A percentile compares a stretch with the other conserved stretches of the same genome.
phyloP scores from a whole-genome alignment of 2,113 vertebrate genomes.

The Istiophorus platypterus region DNA sequence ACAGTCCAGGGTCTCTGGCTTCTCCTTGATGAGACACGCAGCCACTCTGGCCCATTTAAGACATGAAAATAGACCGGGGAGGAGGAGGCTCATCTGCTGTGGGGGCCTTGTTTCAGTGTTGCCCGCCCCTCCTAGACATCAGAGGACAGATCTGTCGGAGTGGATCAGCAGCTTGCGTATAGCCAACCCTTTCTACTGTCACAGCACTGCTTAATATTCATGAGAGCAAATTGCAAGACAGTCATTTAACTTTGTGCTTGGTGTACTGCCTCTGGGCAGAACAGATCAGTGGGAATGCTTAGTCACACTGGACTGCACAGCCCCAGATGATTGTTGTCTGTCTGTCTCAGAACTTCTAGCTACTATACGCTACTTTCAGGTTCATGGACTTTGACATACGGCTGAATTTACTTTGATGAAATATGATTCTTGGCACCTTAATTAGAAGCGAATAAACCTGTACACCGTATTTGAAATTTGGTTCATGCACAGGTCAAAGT shows the following conservation, averaged over 20 bases:
- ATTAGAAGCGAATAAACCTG: slow-evolving; percentile 17
- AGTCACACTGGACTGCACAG: slow-evolving; percentile 70
- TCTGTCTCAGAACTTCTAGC: slow-evolving; percentile 35
- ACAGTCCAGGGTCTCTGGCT: slow-evolving; percentile 67
- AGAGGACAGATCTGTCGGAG: slow-evolving; percentile 84
- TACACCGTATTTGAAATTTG: slow-evolving; percentile 33
- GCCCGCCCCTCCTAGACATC: slow-evolving; percentile 79
- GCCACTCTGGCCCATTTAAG: slow-evolving; percentile 81
- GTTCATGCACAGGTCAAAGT: slow-evolving; percentile 48
- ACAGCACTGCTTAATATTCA: slow-evolving; percentile 87
- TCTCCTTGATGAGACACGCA: slow-evolving; percentile 78
- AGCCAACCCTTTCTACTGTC: slow-evolving; percentile 81
- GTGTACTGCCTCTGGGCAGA: slow-evolving; percentile 83
- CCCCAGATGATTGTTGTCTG: slow-evolving; percentile 44
- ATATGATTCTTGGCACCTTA: slow-evolving; percentile 8
- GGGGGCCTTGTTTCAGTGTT: slow-evolving; percentile 61
- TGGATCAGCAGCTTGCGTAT: slow-evolving; percentile 79
- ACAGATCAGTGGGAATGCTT: slow-evolving; percentile 79
- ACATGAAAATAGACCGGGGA: slow-evolving; percentile 78
- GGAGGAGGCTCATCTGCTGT: slow-evolving; percentile 67
- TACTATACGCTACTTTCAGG: slow-evolving; percentile 29
- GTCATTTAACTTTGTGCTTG: slow-evolving; percentile 84
- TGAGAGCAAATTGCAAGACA: slow-evolving; percentile 90
- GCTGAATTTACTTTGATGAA: slow-evolving; percentile 17
- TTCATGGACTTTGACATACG: slow-evolving; percentile 19